Evolutionary conservation across 2,797 vertebrate genomes (phyloP).

Genomic region (Sebastes matsubarae): DNA sequence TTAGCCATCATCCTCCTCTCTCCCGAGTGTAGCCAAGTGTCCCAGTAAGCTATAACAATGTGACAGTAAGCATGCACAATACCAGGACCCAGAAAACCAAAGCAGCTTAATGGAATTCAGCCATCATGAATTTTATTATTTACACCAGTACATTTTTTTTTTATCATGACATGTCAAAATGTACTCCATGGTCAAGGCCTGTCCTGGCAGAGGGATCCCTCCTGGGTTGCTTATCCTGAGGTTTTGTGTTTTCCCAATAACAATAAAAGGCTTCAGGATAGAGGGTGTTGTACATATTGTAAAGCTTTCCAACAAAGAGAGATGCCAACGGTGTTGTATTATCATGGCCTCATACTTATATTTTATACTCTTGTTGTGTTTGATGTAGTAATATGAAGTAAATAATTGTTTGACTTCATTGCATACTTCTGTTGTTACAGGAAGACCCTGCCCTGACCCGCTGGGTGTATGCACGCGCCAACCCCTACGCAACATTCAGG

Average conservation of each 20-base stretch:
- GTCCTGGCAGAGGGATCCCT: no score
- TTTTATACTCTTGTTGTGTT: neutral
- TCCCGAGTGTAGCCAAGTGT: neutral
- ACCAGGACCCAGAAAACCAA: no score
- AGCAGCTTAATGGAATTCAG: no score
- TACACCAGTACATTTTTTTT: neutral
- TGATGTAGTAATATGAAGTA: neutral
- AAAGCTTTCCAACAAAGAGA: neutral
- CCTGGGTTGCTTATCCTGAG: no score
- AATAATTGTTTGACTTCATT: neutral
- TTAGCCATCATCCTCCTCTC: no score
- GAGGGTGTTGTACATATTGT: neutral
- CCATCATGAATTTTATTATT: neutral
- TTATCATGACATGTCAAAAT: no score
- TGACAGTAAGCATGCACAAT: neutral
- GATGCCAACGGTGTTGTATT: neutral
- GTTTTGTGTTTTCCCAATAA: neutral
- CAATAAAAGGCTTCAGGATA: neutral
- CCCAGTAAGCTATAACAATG: neutral
- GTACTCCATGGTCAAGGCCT: no score
- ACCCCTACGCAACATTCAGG: slow-evolving; percentile 84
- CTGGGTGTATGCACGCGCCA: slow-evolving; percentile 86
- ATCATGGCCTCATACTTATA: neutral
- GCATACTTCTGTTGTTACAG: slow-evolving; percentile 71
- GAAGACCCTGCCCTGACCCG: slow-evolving; percentile 89